These are phyloP conservation scores for Hesperia comma DNA, from an alignment of 2,888 invertebrate species.

Conservation along the genomic window DNA sequence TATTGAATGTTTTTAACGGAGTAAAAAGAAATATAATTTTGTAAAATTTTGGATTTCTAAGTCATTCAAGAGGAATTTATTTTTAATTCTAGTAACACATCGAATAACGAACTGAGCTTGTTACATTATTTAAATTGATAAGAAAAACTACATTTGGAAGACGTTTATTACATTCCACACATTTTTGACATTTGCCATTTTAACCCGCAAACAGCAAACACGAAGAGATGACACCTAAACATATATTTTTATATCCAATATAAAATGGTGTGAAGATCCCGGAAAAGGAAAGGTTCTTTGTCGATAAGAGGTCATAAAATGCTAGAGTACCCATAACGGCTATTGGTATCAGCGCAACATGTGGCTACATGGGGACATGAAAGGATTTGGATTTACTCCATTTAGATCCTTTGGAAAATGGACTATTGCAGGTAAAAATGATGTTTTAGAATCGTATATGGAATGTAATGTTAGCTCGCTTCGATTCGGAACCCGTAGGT, in stretches of 20 bases:
- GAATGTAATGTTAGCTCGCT: background rate
- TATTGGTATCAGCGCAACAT: constrained; percentile 5
- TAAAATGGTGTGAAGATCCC: constrained; percentile 7
- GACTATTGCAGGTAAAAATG: background rate
- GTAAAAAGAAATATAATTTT: too few species aligned
- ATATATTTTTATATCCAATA: constrained; percentile 4
- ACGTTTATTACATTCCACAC: too few species aligned
- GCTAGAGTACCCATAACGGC: constrained; percentile 4
- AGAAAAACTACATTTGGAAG: too few species aligned
- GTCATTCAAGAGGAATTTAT: too few species aligned
- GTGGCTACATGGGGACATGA: background rate
- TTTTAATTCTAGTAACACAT: too few species aligned
- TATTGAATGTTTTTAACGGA: too few species aligned
- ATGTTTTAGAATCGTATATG: background rate
- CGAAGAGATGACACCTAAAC: background rate
- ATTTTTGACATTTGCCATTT: too few species aligned
- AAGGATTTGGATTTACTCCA: constrained; percentile 1
- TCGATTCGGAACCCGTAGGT: too few species aligned
- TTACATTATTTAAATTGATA: too few species aligned
- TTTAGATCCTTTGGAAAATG: constrained; percentile 3
- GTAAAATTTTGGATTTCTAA: too few species aligned
- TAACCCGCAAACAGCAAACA: background rate
- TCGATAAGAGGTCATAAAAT: constrained; percentile 8
- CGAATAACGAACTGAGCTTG: too few species aligned
- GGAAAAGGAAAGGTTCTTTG: constrained; percentile 7